A percentile compares a stretch with the other conserved stretches of the same genome.
phyloP scores from a whole-genome alignment of 1,140 invertebrate genomes.

The Drosophila seguyi region DNA sequence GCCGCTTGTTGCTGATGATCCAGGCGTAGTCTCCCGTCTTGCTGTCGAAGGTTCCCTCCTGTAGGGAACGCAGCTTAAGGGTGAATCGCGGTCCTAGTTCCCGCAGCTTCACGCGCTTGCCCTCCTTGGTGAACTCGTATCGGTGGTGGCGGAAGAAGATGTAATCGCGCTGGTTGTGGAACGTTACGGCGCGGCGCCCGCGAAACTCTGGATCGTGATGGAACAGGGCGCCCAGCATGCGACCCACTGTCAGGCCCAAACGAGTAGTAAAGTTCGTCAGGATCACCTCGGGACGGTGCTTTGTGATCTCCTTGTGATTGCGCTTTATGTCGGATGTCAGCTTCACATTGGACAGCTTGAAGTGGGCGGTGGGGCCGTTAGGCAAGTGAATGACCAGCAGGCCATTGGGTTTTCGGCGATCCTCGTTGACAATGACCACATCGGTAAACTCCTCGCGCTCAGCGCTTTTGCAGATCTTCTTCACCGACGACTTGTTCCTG shows the following conservation, averaged over 20 bases:
- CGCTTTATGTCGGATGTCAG: slow-evolving; percentile 92
- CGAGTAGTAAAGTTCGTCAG: slow-evolving; percentile 98
- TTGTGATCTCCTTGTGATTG: slow-evolving; percentile 92
- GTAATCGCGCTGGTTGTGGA: slow-evolving; percentile 99
- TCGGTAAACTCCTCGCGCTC: slow-evolving; percentile 93
- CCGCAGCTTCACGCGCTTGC: slow-evolving; percentile 93
- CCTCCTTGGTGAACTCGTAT: slow-evolving; percentile 95
- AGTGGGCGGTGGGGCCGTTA: slow-evolving; percentile 97
- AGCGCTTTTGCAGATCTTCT: slow-evolving; percentile 95
- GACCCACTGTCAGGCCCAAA: slow-evolving; percentile 94
- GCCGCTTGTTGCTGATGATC: slow-evolving; percentile 95
- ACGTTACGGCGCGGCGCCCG: slow-evolving; percentile 96
- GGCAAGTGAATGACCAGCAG: slow-evolving; percentile 97
- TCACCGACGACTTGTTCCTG: slow-evolving; percentile 94
- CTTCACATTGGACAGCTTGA: slow-evolving; percentile 92
- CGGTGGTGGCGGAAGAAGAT: slow-evolving; percentile 99
- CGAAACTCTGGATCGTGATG: slow-evolving; percentile 98
- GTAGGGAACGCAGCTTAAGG: slow-evolving; percentile 95
- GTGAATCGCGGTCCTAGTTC: slow-evolving; percentile 99
- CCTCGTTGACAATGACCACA: slow-evolving; percentile 97
- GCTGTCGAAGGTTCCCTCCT: slow-evolving; percentile 98
- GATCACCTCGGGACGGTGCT: slow-evolving; percentile 97
- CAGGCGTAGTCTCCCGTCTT: slow-evolving; percentile 99
- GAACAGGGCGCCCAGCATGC: slow-evolving; percentile 98
- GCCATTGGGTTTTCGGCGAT: slow-evolving; percentile 95